phyloP scores from a whole-genome alignment of 1,140 invertebrate genomes.

The Conus betulinus region DNA sequence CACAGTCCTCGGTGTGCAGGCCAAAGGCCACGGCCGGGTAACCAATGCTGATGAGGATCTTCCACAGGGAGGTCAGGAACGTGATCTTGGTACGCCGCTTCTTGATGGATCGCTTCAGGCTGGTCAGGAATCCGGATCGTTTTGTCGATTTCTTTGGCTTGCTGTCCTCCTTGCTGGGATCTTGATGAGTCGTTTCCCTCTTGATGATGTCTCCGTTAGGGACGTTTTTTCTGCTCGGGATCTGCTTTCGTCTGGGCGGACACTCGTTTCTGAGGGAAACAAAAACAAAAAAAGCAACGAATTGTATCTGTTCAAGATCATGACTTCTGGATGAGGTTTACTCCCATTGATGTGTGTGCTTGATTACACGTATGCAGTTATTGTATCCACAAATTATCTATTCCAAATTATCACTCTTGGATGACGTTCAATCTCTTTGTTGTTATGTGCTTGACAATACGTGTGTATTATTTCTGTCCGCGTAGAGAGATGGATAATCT shows the following conservation, averaged over 20 bases:
- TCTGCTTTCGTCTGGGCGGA: not conserved
- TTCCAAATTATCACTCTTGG: too few relatives aligned
- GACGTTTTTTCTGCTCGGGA: not conserved
- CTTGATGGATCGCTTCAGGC: slow-evolving; percentile 56
- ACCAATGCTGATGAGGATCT: slow-evolving; percentile 56
- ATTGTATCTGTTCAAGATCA: too few relatives aligned
- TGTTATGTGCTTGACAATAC: too few relatives aligned
- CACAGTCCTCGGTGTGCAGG: slow-evolving; percentile 11
- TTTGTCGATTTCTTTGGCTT: not conserved
- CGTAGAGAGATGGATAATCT: too few relatives aligned
- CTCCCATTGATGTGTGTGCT: too few relatives aligned
- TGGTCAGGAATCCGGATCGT: slow-evolving; percentile 41
- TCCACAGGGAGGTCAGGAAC: slow-evolving; percentile 65
- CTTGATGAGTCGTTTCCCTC: not conserved
- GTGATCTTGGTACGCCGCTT: slow-evolving; percentile 59
- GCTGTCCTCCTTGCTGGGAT: not conserved
- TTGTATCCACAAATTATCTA: too few relatives aligned
- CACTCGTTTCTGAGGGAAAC: not conserved
- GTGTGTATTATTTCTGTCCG: too few relatives aligned
- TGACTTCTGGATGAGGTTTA: too few relatives aligned
- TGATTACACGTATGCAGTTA: too few relatives aligned
- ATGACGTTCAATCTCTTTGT: too few relatives aligned
- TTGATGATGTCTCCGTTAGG: not conserved
- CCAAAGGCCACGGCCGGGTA: slow-evolving; percentile 38
- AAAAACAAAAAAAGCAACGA: not conserved